These are phyloP conservation scores for Epirrhoe tristata DNA, from an alignment of 2,888 invertebrate species.

Conservation along the genomic window DNA sequence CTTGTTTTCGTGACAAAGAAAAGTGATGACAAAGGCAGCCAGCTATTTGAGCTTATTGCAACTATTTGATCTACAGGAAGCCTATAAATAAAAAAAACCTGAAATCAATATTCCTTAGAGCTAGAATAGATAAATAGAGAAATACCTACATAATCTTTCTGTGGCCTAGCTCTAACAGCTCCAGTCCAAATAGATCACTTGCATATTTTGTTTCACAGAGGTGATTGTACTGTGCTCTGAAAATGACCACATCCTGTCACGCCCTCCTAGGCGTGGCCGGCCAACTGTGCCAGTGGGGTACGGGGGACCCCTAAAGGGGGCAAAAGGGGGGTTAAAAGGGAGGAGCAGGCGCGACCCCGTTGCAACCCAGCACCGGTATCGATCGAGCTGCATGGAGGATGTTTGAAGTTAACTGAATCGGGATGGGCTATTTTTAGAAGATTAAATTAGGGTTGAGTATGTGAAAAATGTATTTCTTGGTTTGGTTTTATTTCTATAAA, in stretches of 20 bases:
- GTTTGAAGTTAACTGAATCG: too few relatives aligned
- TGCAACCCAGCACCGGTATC: slow-evolving; percentile 45
- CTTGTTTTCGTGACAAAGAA: too few relatives aligned
- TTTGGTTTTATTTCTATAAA: too few relatives aligned
- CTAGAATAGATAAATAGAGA: too few relatives aligned
- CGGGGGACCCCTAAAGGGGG: slow-evolving; percentile 8
- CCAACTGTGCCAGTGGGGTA: slow-evolving; percentile 49
- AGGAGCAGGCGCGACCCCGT: slow-evolving; percentile 20
- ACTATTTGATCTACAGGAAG: too few relatives aligned
- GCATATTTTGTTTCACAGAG: neutral
- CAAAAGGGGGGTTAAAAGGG: slow-evolving; percentile 11
- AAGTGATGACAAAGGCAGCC: too few relatives aligned
- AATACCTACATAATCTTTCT: too few relatives aligned
- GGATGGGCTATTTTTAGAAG: neutral
- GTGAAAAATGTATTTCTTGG: neutral
- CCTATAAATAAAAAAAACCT: too few relatives aligned
- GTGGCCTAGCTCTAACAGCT: too few relatives aligned
- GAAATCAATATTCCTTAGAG: too few relatives aligned
- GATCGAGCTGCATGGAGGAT: slow-evolving; percentile 32
- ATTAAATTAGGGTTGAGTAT: neutral
- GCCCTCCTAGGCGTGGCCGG: slow-evolving; percentile 46
- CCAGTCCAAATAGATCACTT: neutral
- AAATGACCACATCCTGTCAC: slow-evolving; percentile 13
- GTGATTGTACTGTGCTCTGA: slow-evolving; percentile 6
- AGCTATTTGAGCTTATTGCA: too few relatives aligned